A percentile compares a stretch with the other conserved stretches of the same genome.
Evolutionary conservation across 1,140 invertebrate genomes (phyloP).

Genomic region (Pseudobourletiella spinata): DNA sequence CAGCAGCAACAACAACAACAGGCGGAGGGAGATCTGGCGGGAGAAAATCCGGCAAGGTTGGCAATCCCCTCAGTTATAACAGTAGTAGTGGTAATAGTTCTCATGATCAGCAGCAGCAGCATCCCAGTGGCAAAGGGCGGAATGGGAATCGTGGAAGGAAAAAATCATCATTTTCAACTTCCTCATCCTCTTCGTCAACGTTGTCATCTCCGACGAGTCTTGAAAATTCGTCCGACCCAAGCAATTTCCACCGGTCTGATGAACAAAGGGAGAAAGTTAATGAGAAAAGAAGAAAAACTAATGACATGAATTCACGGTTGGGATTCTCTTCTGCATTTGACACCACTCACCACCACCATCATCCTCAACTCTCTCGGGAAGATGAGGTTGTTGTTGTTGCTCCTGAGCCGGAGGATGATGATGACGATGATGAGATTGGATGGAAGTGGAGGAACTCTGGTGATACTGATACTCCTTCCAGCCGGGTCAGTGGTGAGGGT

Average conservation of each 20-base stretch:
- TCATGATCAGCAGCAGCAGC: too few relatives aligned
- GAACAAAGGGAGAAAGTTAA: neutral
- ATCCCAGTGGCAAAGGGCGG: too few relatives aligned
- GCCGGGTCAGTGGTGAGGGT: neutral
- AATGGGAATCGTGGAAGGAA: neutral
- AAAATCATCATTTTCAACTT: neutral
- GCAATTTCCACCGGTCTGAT: neutral
- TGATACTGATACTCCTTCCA: neutral
- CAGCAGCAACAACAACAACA: too few relatives aligned
- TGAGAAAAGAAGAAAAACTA: neutral
- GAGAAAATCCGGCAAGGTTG: too few relatives aligned
- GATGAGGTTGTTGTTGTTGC: neutral
- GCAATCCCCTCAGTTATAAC: too few relatives aligned
- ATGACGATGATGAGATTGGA: neutral
- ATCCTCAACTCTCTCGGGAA: neutral
- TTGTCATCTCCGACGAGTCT: neutral
- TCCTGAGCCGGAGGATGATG: neutral
- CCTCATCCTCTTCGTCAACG: neutral
- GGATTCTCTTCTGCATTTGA: too few relatives aligned
- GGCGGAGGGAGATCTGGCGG: too few relatives aligned
- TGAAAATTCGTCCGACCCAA: neutral
- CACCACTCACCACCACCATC: neutral
- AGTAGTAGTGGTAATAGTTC: too few relatives aligned
- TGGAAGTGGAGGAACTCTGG: neutral
- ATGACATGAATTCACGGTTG: neutral